A percentile compares a stretch with the other conserved stretches of the same genome.
phyloP scores from a whole-genome alignment of 2,797 vertebrate species.

The Pseudochirops cupreus region DNA sequence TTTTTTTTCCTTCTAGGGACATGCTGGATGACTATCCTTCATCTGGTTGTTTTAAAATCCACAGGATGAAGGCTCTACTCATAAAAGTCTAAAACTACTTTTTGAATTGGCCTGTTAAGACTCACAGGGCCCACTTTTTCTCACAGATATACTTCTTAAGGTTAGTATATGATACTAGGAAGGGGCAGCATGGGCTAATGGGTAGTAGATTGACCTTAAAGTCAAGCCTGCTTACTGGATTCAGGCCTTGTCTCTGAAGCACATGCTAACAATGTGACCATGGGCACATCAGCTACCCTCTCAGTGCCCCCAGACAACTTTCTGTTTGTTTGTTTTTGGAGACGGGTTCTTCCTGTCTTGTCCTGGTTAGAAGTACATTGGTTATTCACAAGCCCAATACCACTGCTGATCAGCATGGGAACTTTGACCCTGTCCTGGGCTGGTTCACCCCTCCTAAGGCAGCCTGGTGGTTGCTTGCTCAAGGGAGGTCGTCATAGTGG shows the following conservation, averaged over 20 bases:
- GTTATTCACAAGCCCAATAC: neutral
- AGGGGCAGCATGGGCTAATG: neutral
- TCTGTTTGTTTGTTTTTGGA: neutral
- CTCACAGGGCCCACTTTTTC: neutral
- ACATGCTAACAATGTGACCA: neutral
- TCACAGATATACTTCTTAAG: neutral
- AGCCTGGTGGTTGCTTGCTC: neutral
- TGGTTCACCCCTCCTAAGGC: neutral
- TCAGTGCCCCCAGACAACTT: neutral
- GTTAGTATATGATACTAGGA: neutral
- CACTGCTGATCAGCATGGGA: neutral
- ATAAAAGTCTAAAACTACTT: neutral
- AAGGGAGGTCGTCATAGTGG: neutral
- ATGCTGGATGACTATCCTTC: neutral
- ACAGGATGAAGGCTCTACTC: constrained; percentile 14
- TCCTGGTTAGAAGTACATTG: neutral
- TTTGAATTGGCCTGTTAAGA: constrained; percentile 19
- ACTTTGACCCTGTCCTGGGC: neutral
- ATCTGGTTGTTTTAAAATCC: constrained; percentile 14
- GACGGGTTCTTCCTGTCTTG: neutral
- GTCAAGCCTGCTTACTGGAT: neutral
- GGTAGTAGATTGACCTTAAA: neutral
- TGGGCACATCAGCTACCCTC: neutral
- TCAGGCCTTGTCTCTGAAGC: neutral
- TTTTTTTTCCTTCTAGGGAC: constrained; percentile 17